Evolutionary conservation across 2,797 vertebrate genomes (phyloP).

Genomic region (Ambastaia sidthimunki): DNA sequence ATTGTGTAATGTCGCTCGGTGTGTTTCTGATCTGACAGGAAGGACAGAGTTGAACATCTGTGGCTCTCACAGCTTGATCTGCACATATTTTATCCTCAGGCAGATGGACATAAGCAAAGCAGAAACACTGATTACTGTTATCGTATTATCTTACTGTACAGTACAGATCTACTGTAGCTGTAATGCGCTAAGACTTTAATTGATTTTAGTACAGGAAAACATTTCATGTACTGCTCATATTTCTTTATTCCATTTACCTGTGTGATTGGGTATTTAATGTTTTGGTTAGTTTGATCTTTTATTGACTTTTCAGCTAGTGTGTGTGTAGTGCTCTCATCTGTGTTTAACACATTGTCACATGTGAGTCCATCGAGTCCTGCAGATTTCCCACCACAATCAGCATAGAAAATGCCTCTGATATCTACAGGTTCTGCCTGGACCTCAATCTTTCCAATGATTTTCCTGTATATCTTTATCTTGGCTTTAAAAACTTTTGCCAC

Average conservation of each 20-base stretch:
- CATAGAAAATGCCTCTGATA: neutral
- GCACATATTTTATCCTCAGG: constrained; percentile 34
- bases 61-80: constrained; percentile 4
- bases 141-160: neutral
- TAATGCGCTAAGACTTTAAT: neutral
- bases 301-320: too few relatives aligned
- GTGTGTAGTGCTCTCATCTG: too few relatives aligned
- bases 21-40: constrained; percentile 2
- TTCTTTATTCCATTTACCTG: neutral
- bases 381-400: neutral
- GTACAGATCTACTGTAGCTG: constrained; percentile 1
- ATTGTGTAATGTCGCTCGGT: constrained; percentile 1
- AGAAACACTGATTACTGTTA: constrained; percentile 21
- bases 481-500: neutral
- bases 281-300: too few relatives aligned
- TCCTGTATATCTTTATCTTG: constrained; percentile 20
- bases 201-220: neutral
- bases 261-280: too few relatives aligned
- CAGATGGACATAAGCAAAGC: constrained; percentile 25
- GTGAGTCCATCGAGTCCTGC: too few relatives aligned
- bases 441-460: neutral
- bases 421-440: neutral
- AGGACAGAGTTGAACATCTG: constrained; percentile 21
- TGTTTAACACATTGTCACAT: too few relatives aligned
- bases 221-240: neutral